Base-by-base conservation (phyloP, 1,140 invertebrate genomes). In the Oryctes rhinoceros region DNA sequence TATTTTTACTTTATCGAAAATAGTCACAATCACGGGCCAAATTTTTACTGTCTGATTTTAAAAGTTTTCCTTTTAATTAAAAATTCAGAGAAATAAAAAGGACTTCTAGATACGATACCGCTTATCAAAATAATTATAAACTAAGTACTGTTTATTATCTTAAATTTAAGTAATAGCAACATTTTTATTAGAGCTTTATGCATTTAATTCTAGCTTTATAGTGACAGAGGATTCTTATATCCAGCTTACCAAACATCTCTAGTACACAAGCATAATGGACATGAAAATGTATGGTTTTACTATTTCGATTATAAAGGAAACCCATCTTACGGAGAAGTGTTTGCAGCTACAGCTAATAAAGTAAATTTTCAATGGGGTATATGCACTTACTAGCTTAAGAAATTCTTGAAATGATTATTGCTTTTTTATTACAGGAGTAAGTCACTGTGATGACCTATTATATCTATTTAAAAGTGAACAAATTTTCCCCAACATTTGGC, bases 221-320 rank as follows among this genome's bases (percentile, higher is more conserved):
- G 39, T 44, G 74, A 76, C 44, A 37, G 74, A 76, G 74, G 4
- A 13, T 76, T 76, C 15, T 44, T 76, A 0, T 76, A 76, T 44
- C 74, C 74, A 48, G 30, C 74, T 4, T 76, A 76, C 44, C 74
- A 76, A 48, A 44, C 37, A 6, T n/a, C 74, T 20, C 20, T 76
- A 7, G 0, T 76, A 9, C 74, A 76, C 44, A 48, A 6, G 30
- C 44, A 48, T 9, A 76, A 48, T 7, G 74, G 30, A 5, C 74
- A 76, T 11, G 30, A 37, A 13, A 76, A 47, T 44, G 35, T 76
- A 1, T 76, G 74, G 37, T 76, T 76, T 44, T 76, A 76, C 35
- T 44, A 76, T 9, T 76, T 76, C 18, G 74, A 76, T 4, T 76
- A 76, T n/a, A 76, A n/a, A 44, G 74, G 74, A 3, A 44, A 76